These are phyloP conservation scores for Fissipunctia ypsillon DNA, from an alignment of 2,888 invertebrate genomes.

Conservation along the genomic window DNA sequence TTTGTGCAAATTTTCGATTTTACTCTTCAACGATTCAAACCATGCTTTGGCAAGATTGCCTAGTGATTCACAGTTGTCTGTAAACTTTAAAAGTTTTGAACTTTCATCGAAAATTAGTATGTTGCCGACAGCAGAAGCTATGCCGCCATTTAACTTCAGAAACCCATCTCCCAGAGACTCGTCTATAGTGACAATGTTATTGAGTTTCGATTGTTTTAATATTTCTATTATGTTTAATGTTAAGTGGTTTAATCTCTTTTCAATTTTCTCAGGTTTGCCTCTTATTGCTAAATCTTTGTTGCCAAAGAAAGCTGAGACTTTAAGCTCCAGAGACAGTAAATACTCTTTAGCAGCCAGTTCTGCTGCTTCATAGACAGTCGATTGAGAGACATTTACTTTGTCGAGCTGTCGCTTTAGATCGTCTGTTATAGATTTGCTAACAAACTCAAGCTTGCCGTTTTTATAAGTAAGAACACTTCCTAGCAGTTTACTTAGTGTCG, in stretches of 20 bases:
- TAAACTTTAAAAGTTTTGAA: conserved; percentile 42
- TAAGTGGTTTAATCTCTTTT: neutral
- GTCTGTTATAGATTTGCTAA: conserved; percentile 11
- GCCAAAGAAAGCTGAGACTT: conserved; percentile 57
- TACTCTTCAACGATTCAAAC: conserved; percentile 13
- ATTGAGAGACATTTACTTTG: conserved; percentile 1
- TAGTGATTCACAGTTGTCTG: conserved; percentile 17
- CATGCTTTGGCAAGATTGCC: conserved; percentile 26
- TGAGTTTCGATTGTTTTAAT: conserved; percentile 3
- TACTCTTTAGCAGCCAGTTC: conserved; percentile 31
- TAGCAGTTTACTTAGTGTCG: conserved; percentile 26
- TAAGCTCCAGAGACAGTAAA: conserved; percentile 34
- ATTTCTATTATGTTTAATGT: conserved; percentile 4
- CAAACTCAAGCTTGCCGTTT: conserved; percentile 42
- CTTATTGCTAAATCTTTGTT: conserved; percentile 55
- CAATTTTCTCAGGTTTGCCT: conserved; percentile 29
- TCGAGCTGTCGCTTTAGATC: conserved; percentile 2
- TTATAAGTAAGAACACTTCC: conserved; percentile 28
- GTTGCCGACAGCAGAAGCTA: conserved; percentile 53
- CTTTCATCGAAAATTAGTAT: conserved; percentile 7
- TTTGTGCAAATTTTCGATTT: conserved; percentile 30
- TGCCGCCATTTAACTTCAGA: conserved; percentile 38
- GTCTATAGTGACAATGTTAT: conserved; percentile 40
- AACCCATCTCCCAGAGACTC: conserved; percentile 37
- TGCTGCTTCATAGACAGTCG: conserved; percentile 41